A percentile compares a stretch with the other conserved stretches of the same genome.
These are phyloP conservation scores for Chrysomela aeneicollis DNA, from an alignment of 2,888 invertebrate species.

Conservation along the genomic window DNA sequence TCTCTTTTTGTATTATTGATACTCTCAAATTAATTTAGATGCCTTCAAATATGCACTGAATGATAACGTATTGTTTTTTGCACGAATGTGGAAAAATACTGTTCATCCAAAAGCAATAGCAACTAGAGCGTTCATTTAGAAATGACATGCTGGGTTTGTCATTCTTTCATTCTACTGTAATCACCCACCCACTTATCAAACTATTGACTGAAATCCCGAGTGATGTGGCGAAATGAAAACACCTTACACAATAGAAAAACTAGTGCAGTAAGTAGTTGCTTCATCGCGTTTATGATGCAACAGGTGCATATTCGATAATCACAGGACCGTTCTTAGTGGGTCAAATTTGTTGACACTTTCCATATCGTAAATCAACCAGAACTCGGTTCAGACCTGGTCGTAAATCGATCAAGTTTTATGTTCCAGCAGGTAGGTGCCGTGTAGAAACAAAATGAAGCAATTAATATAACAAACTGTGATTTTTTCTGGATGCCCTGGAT, in stretches of 20 bases:
- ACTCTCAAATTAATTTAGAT: too few species aligned
- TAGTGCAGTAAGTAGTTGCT: not conserved
- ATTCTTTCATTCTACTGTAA: too few species aligned
- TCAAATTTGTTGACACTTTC: slow-evolving; percentile 1
- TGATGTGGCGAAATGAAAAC: not conserved
- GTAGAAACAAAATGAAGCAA: slow-evolving; percentile 2
- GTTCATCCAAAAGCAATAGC: too few species aligned
- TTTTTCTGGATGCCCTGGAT: not conserved
- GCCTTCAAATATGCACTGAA: too few species aligned
- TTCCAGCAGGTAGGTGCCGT: not conserved
- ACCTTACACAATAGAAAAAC: not conserved
- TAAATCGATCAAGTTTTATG: not conserved
- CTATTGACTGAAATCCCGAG: too few species aligned
- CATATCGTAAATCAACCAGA: not conserved
- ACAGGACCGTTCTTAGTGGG: not conserved
- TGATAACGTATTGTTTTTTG: too few species aligned
- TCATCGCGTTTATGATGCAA: not conserved
- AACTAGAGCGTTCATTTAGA: too few species aligned
- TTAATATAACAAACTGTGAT: not conserved
- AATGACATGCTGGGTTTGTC: too few species aligned
- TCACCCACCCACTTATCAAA: too few species aligned
- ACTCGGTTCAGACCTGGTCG: not conserved
- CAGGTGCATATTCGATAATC: slow-evolving; percentile 1
- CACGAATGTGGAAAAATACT: too few species aligned
- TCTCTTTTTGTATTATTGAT: too few species aligned